Base-by-base conservation (phyloP, 1,140 invertebrate genomes). In the Wasmannia auropunctata region DNA sequence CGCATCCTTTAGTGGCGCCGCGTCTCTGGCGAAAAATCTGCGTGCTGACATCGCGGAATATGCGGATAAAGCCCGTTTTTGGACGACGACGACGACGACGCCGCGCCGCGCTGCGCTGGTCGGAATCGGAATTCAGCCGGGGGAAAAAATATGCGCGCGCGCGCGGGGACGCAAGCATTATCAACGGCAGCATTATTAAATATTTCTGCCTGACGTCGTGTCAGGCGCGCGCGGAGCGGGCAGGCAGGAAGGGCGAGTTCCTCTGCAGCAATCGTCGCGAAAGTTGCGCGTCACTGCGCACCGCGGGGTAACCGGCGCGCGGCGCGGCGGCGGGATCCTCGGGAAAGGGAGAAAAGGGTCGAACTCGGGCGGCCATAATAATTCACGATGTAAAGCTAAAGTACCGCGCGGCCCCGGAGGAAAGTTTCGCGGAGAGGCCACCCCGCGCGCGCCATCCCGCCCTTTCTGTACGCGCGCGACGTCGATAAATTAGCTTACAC, bases 331-430 rank as follows among this genome's bases (percentile, higher is more conserved):
- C 56, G 87, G 37, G 81, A 89, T 89, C 56, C 88, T 89, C 87
- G 87, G 76, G 34, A 86, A 86, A 87, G 65, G 69, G 88, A 87
- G 85, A 75, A 86, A 90, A 76, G 79, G 79, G 77, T 77, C 72
- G 83, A 89, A 86, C 70, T 83, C 87, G 43, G 76, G 77, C 77
- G 89, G 90, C 88, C 83, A 91, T 92, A 93, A 94, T 95, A 94
- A 95, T 94, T 95, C 93, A 94, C 93, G 93, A 94, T 92, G 94
- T 92, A 93, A 93, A 92, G 91, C 92, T 90, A 93, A 94, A 94
- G 93, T 94, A 92, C 92, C 91, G 92, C 90, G 89, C n/a, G 80
- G n/a, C n/a, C n/a, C 88, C 70, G 80, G 31, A 89, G 86, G 72
- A 90, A 89, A 90, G 88, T 90, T 90, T 90, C 85, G 88, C 74